Evolutionary conservation across 2,797 vertebrate species (phyloP), one percentile per base, ranked within the genome.

Genomic region (Spinus olivaceus): DNA sequence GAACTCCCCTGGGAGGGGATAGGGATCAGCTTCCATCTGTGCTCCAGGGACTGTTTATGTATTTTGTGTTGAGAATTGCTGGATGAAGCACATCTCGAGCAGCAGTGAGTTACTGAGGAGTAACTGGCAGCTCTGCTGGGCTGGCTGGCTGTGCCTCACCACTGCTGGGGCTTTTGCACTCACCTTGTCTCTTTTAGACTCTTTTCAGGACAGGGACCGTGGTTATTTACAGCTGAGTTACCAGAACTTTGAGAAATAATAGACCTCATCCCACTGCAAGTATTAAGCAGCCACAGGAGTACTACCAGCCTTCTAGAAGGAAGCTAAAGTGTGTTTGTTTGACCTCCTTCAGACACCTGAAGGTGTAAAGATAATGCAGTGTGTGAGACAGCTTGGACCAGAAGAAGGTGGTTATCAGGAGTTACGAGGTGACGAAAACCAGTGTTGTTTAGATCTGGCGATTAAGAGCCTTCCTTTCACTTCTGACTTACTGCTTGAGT

Each of bases 1-100:
- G 95, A 96, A 92, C 96, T 96, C 95, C 96, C 96, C 92, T 96
- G 94, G 94, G 96, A 93, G 91, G 94, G 95, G 95, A 67, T 20
- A 71, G 94, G 81, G 84, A 85, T 77, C 74, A 8, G 67, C 32
- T 92, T 59, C 83, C 94, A 56, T 95, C 91, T 92, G 64, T 50
- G 94, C 95, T 95, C 66, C 92, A 70, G 95, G 96, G 94, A 84
- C 84, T 93, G 95, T 95, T 95, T 82, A 80, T 94, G 95, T 86
- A 47, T 91, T 91, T 89, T 67, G 86, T 56, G 86, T 82, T 63
- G 91, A 54, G 96, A 93, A 49, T 35, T 85, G 86, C 81, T 86
- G 92, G 88, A 60, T 86, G 27, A 61, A 54, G 93, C 90, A 21
- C 87, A 51, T 51, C 63, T 19, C 10, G 17, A 79, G 91, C 59